These are phyloP conservation scores for Xenotilapia leptura DNA, from an alignment of 2,113 vertebrate genomes.

Conservation along the genomic window DNA sequence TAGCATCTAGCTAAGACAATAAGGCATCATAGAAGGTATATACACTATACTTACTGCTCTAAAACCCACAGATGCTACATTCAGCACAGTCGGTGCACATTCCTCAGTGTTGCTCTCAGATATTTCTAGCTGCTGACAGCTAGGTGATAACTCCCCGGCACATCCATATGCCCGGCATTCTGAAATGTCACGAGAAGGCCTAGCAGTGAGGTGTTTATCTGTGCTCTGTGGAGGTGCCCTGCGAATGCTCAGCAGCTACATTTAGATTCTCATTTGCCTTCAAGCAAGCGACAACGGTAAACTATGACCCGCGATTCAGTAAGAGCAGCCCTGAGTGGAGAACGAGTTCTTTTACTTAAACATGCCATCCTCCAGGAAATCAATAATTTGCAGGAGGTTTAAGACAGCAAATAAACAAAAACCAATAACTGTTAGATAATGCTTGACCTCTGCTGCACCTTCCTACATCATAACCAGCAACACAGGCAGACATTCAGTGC, in stretches of 20 bases:
- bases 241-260: slow-evolving; percentile 36
- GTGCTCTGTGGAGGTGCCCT: slow-evolving; percentile 27
- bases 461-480: slow-evolving; percentile 49
- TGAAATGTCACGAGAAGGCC: slow-evolving; percentile 37
- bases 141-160: slow-evolving; percentile 38
- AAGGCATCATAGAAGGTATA: background rate
- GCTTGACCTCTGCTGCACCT: slow-evolving; percentile 38
- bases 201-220: slow-evolving; percentile 34
- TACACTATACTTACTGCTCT: background rate
- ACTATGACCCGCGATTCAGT: slow-evolving; percentile 53
- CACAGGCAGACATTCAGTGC: slow-evolving; percentile 20
- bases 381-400: slow-evolving; percentile 61
- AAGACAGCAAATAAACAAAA: slow-evolving; percentile 60
- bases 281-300: slow-evolving; percentile 44
- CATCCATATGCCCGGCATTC: slow-evolving; percentile 31
- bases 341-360: slow-evolving; percentile 44
- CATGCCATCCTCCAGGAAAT: slow-evolving; percentile 60
- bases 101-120: slow-evolving; percentile 23
- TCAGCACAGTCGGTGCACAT: slow-evolving; percentile 34
- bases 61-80: slow-evolving; percentile 26
- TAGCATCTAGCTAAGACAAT: background rate
- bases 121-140: slow-evolving; percentile 45
- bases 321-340: slow-evolving; percentile 26
- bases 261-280: slow-evolving; percentile 54
- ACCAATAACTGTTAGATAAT: slow-evolving; percentile 57